Evolutionary conservation across 1,140 invertebrate genomes (phyloP).

Genomic region (Platorchestia sp.): DNA sequence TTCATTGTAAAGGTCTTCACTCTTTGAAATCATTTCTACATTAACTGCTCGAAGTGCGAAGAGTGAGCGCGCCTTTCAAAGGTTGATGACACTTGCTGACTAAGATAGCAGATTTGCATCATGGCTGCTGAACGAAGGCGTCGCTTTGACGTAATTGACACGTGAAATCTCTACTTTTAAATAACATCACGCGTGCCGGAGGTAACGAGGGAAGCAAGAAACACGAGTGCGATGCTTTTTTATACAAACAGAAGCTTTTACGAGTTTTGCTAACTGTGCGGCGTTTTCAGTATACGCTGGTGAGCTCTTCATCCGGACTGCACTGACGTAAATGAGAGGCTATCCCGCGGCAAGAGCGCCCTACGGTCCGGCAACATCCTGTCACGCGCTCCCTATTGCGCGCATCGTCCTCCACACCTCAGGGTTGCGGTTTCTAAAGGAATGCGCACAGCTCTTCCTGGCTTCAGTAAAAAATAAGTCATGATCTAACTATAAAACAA

Average conservation of each 20-base stretch:
- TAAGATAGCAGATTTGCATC: background rate
- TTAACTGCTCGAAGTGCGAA: background rate
- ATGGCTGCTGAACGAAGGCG: background rate
- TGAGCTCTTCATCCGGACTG: background rate
- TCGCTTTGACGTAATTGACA: background rate
- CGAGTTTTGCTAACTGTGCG: background rate
- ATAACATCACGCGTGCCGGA: background rate
- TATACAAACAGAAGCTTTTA: background rate
- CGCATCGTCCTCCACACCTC: background rate
- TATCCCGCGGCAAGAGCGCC: background rate
- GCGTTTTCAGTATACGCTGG: background rate
- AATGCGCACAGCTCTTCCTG: background rate
- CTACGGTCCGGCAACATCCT: background rate
- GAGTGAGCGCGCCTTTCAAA: background rate
- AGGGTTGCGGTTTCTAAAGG: background rate
- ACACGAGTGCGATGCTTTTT: background rate
- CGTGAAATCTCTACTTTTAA: background rate
- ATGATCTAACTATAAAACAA: background rate
- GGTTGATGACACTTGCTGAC: background rate
- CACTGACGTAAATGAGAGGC: background rate
- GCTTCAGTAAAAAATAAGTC: background rate
- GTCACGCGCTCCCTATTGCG: background rate
- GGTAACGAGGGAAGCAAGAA: background rate
- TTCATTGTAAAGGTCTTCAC: background rate
- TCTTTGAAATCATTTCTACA: background rate